These are phyloP conservation scores for Mongoloraphidia duomilia DNA, from an alignment of 2,888 invertebrate genomes.

Conservation along the genomic window DNA sequence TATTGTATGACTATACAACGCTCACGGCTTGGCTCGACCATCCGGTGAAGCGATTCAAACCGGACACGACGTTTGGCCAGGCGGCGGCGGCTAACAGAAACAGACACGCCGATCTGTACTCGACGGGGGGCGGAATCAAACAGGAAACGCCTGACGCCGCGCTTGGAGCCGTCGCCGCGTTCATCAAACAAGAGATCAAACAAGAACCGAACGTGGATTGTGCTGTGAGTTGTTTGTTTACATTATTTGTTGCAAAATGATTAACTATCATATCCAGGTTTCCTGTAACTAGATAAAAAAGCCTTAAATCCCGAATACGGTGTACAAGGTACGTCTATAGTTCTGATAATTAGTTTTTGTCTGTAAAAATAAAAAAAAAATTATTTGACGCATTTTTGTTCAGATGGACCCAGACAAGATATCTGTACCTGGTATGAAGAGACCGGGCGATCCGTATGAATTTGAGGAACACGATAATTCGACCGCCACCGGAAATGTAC, in stretches of 20 bases:
- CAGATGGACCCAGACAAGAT: constrained; percentile 22
- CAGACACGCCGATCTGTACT: constrained; percentile 28
- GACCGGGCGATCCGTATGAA: constrained; percentile 50
- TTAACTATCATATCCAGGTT: too few relatives aligned
- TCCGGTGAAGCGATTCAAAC: constrained; percentile 78
- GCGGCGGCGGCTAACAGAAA: constrained; percentile 25
- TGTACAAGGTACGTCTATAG: not conserved
- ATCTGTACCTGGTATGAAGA: constrained; percentile 22
- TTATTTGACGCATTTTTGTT: constrained; percentile 9
- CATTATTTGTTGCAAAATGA: not conserved
- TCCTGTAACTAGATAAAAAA: too few relatives aligned
- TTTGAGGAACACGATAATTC: constrained; percentile 50
- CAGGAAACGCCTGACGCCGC: constrained; percentile 19
- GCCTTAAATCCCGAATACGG: too few relatives aligned
- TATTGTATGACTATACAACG: constrained; percentile 80
- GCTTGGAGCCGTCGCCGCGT: constrained; percentile 13
- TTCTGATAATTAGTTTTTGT: not conserved
- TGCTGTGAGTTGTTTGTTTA: constrained; percentile 19
- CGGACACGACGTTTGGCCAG: constrained; percentile 27
- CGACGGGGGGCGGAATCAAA: constrained; percentile 20
- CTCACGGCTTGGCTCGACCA: constrained; percentile 79
- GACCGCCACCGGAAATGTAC: constrained; percentile 27
- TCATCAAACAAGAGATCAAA: constrained; percentile 40
- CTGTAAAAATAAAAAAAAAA: not conserved
- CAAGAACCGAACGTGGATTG: constrained; percentile 39